Conservation (phyloP, 2,113 vertebrate species). For the Neogale vison region DNA sequence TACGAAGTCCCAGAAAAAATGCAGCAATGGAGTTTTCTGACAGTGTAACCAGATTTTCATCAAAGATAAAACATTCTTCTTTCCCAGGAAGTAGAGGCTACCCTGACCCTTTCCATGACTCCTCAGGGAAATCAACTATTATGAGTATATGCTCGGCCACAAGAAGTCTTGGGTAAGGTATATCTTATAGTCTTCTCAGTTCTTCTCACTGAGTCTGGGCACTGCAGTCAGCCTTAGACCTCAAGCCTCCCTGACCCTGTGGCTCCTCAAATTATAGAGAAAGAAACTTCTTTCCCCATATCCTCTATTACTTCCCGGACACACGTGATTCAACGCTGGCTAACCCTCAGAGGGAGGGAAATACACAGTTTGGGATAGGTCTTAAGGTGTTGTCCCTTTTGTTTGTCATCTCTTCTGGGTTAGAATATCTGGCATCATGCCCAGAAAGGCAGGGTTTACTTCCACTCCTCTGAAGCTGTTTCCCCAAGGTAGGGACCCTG, state of each 20-base stretch:
- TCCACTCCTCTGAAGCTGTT: neutral
- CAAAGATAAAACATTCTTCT: neutral
- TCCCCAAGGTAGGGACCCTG: conserved; percentile 23
- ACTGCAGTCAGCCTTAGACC: neutral
- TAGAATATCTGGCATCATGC: neutral
- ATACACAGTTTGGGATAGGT: neutral
- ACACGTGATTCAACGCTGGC: neutral
- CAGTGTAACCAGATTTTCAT: neutral
- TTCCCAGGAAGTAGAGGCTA: neutral
- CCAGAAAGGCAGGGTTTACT: conserved; percentile 34
- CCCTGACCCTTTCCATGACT: neutral
- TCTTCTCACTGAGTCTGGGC: neutral
- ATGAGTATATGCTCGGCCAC: neutral
- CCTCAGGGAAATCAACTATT: neutral
- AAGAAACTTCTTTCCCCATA: neutral
- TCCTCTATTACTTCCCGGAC: conserved; percentile 16
- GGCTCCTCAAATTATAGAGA: neutral
- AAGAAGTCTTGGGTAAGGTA: neutral
- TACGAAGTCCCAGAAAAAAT: neutral
- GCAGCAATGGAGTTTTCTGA: neutral
- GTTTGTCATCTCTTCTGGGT: neutral
- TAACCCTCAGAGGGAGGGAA: conserved; percentile 34
- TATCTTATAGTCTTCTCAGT: neutral
- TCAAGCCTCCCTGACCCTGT: neutral
- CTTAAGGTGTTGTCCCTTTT: neutral